Evolutionary conservation across 1,140 invertebrate genomes (phyloP), one percentile per base, ranked within the genome.

Genomic region (Daktulosphaira vitifoliae): DNA sequence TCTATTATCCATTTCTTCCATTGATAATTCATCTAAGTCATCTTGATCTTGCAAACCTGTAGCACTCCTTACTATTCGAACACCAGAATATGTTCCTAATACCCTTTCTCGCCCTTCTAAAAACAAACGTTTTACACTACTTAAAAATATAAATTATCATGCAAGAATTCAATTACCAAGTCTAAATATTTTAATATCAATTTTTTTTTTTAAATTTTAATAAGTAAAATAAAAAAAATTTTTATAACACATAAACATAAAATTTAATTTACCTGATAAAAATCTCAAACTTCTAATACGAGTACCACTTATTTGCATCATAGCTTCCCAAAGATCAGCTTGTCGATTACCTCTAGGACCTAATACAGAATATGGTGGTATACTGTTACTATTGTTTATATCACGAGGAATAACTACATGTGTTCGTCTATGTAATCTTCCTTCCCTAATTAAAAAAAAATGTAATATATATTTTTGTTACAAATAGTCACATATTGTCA

Each of bases 81-180:
- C 72, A 73, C 73, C 77, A 33, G 56, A 46, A 62, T 62, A 62
- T 46, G 56, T 48, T 15, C 56, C 56, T 48, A 62, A 46, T 33
- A 48, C 18, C 20, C 56, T 8, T 6, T 62, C 56, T 20, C 56
- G 56, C 15, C 42, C 56, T 48, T 62, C 56, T 62, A 48, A 29
- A 46, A 13, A 59, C 23, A 62, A 20, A 0, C 42, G 18, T 56
- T 18, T 49, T 23, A 33, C 33, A 22, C 15, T 29, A 22, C 8
- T 18, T 46, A 26, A 46, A 8, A 46, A 29, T 9, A 50, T 50
- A 46, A 48, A 37, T 2, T 18, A 2, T 23, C 39, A 38, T 42
- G 2, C 18, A 11, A 42, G 5, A 42, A 11, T 42, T 42, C 5
- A n/a, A 42, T 42, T 42, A 16, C 18, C 5, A n/a, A n/a, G 4